These are phyloP conservation scores for Anolis sagrei DNA, from an alignment of 2,113 vertebrate genomes.

Conservation along the genomic window DNA sequence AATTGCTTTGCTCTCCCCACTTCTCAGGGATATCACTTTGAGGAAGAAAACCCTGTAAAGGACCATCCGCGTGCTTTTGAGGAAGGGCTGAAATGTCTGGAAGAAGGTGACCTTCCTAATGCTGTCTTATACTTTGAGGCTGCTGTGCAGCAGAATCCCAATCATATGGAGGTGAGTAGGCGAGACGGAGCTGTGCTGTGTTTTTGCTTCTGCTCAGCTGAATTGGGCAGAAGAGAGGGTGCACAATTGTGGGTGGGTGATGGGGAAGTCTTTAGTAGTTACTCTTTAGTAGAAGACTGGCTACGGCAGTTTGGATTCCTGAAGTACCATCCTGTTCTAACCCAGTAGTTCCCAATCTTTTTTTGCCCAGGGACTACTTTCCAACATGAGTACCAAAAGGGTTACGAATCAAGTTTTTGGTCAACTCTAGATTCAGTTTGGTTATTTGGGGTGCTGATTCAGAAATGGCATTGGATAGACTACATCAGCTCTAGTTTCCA, in stretches of 20 bases:
- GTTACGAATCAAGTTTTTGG: no score
- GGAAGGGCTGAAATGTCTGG: slow-evolving; percentile 88
- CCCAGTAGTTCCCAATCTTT: no score
- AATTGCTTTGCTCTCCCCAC: not conserved
- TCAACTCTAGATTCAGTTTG: no score
- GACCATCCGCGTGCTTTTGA: slow-evolving; percentile 91
- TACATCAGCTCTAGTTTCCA: no score
- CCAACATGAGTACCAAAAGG: no score
- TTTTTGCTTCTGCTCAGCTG: not conserved
- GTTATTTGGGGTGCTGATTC: no score
- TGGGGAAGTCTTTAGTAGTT: not conserved
- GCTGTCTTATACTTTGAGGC: slow-evolving; percentile 95
- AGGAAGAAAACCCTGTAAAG: slow-evolving; percentile 94
- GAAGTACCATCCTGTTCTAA: not conserved
- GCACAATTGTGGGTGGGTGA: not conserved
- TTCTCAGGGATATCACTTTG: slow-evolving; percentile 93
- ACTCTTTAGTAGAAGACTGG: not conserved
- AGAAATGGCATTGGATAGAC: no score
- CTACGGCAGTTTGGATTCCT: not conserved
- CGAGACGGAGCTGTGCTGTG: rapidly evolving
- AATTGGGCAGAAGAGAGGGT: not conserved
- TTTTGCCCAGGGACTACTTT: no score
- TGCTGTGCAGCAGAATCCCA: slow-evolving; percentile 90
- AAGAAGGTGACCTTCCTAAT: slow-evolving; percentile 93
- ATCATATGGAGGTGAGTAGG: slow-evolving; percentile 91